A percentile compares a stretch with the other conserved stretches of the same genome.
phyloP scores from a whole-genome alignment of 2,797 vertebrate genomes.

The Neosilurus mollespiculum region DNA sequence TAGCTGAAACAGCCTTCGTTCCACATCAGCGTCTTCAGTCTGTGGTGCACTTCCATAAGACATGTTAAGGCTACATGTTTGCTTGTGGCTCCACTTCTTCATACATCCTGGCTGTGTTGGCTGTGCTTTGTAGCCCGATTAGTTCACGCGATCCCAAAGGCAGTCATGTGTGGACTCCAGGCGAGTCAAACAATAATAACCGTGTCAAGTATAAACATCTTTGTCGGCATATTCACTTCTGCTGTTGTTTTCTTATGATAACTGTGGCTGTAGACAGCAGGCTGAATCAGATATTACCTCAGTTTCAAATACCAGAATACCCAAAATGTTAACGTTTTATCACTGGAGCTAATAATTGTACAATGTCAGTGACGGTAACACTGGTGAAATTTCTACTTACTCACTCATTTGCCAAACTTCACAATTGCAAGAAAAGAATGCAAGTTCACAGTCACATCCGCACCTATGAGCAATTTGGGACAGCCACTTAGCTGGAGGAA shows the following conservation, averaged over 20 bases:
- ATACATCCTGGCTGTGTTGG: not conserved
- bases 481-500: no score
- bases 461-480: no score
- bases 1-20: constrained; percentile 37
- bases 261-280: not conserved
- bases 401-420: no score
- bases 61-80: not conserved
- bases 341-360: not conserved
- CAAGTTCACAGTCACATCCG: no score
- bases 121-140: not conserved
- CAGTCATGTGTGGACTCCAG: constrained; percentile 33
- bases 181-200: constrained; percentile 54
- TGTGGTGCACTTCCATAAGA: constrained; percentile 23
- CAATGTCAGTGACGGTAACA: not conserved
- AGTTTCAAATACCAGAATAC: not conserved
- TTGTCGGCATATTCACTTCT: not conserved
- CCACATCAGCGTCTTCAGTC: constrained; percentile 44
- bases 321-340: not conserved
- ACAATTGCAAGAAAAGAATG: no score
- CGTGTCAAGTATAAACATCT: not conserved
- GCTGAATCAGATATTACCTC: not conserved
- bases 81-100: constrained; percentile 1
- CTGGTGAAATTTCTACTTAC: not conserved
- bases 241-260: not conserved
- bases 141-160: not conserved